phyloP scores from a whole-genome alignment of 2,888 invertebrate species.

The Euproctis similis region DNA sequence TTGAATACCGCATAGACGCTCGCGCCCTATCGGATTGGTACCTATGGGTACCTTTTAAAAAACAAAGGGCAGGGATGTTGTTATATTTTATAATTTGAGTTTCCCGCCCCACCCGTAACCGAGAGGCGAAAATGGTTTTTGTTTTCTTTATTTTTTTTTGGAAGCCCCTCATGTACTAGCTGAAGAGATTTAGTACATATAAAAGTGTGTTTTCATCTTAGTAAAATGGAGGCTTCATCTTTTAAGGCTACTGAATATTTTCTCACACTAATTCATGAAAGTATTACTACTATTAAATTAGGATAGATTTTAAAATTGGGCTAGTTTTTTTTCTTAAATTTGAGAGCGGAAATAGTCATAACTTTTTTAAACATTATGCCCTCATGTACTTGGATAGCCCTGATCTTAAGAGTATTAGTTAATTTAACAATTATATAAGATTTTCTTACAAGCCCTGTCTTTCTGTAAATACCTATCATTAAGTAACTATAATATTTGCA shows the following conservation, averaged over 20 bases:
- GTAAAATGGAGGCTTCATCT: constrained; percentile 41
- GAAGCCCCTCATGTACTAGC: constrained; percentile 61
- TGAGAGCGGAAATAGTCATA: too few species aligned
- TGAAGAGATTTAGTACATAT: constrained; percentile 47
- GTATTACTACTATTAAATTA: too few species aligned
- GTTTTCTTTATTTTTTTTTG: too few species aligned
- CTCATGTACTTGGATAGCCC: too few species aligned
- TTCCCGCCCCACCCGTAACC: constrained; percentile 35
- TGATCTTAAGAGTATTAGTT: too few species aligned
- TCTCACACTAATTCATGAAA: constrained; percentile 11
- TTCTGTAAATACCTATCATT: too few species aligned
- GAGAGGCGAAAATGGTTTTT: constrained; percentile 41
- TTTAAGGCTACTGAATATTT: constrained; percentile 37
- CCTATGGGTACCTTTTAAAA: constrained; percentile 52
- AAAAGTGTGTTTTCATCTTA: constrained; percentile 50
- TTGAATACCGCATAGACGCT: constrained; percentile 64
- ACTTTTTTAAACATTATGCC: too few species aligned
- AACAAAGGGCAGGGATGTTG: constrained; percentile 63
- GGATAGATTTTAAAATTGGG: too few species aligned
- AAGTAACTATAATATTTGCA: too few species aligned
- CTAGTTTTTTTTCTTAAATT: too few species aligned
- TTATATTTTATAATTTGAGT: constrained; percentile 63
- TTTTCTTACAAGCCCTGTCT: too few species aligned
- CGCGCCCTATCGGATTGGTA: constrained; percentile 55
- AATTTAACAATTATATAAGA: too few species aligned